These are phyloP conservation scores for Belonocnema kinseyi DNA, from an alignment of 1,140 invertebrate species.

Conservation along the genomic window DNA sequence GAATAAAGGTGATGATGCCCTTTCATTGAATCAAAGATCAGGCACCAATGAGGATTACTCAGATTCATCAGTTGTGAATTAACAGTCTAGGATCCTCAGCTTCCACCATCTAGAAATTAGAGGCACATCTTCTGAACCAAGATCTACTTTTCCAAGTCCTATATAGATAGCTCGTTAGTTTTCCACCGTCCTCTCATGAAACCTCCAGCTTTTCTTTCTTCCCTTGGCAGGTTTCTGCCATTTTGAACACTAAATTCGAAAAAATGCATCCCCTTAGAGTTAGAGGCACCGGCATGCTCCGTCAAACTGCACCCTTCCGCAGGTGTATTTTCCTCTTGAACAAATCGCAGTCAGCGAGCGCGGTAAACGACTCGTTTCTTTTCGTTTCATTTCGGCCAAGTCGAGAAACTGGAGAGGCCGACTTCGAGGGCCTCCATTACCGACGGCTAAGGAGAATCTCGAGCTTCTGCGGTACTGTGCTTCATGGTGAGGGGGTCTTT, in stretches of 20 bases:
- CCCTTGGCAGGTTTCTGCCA: not conserved
- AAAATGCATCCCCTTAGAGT: not conserved
- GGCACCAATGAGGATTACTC: too few species aligned
- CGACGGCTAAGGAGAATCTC: slow-evolving; percentile 62
- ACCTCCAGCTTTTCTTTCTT: not conserved
- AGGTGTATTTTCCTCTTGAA: slow-evolving; percentile 65
- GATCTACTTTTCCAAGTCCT: too few species aligned
- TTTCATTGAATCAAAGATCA: too few species aligned
- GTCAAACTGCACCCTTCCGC: slow-evolving; percentile 37
- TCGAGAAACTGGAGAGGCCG: slow-evolving; percentile 61
- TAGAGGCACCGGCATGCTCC: slow-evolving; percentile 32
- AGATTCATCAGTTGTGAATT: too few species aligned
- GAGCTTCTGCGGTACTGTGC: slow-evolving; percentile 55
- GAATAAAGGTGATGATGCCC: too few species aligned
- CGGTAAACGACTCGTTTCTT: slow-evolving; percentile 64
- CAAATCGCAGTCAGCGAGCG: slow-evolving; percentile 55
- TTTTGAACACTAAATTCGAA: not conserved
- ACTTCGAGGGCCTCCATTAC: slow-evolving; percentile 69
- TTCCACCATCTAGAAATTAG: too few species aligned
- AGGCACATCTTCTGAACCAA: too few species aligned
- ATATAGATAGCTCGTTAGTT: too few species aligned
- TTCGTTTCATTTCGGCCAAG: slow-evolving; percentile 61
- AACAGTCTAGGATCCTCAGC: too few species aligned
- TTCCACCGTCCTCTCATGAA: too few species aligned
- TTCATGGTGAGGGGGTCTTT: slow-evolving; percentile 34